Evolutionary conservation across 2,797 vertebrate genomes (phyloP), one percentile per base, ranked within the genome.

Genomic region (Threskiornis aethiopicus): DNA sequence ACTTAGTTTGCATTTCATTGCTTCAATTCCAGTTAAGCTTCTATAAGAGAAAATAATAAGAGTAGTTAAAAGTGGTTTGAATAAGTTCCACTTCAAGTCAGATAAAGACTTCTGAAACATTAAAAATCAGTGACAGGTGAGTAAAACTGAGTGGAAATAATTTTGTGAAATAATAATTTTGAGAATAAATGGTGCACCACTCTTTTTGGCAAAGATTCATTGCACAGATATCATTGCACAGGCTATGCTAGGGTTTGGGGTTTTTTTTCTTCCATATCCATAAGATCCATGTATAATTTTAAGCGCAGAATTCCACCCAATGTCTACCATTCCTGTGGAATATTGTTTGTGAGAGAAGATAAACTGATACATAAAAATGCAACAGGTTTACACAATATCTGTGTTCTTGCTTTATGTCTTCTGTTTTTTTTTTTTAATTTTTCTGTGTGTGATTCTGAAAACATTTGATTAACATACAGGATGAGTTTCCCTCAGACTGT

Each of bases 211-310:
- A 52, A 47, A 47, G 24, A 46, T 19, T 39, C 37, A 39, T 39
- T 39, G 37, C 37, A 39, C 37, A 39, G 37, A 39, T 25, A 9
- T 25, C 33, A 82, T 12, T 57, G 29, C 87, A 81, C 13, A 81
- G 22, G 15, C 47, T 84, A 7, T 10, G 1, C 65, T 54, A 26
- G 2, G 4, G 5, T 39, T 62, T 58, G 22, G 25, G 10, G 4
- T 0, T 26, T 51, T 10, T 51, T 42, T 49, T 10, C 13, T 41
- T 41, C 8, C 22, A 7, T 39, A 41, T 28, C 19, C 1, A 0
- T n/a, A 79, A 49, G 7, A 37, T 54, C 16, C 0, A 44, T 26
- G 76, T 84, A 26, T n/a, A n/a, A 51, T 84, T 89, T 82, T 61
- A 65, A 65, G 17, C 22, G 10, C 16, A 90, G 49, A 86, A 91